Conservation (phyloP, 2,888 invertebrate genomes). For the Ochropacha duplaris region DNA sequence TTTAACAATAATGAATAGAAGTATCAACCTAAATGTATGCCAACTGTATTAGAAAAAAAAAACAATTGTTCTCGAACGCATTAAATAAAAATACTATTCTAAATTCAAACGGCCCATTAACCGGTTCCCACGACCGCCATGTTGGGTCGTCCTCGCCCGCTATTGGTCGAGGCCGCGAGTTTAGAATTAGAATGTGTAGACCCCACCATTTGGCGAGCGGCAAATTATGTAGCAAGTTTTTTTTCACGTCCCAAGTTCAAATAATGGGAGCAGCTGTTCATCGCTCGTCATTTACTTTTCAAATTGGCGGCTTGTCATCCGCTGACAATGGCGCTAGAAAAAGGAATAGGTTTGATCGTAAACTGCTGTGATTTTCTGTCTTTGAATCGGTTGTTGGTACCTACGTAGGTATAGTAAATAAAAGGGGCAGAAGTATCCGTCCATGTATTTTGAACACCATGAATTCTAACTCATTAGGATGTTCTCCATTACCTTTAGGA, state of each 20-base stretch:
- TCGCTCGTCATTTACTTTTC: constrained; percentile 21
- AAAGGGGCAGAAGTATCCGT: too few relatives aligned
- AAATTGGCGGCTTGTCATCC: constrained; percentile 28
- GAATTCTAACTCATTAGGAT: neutral
- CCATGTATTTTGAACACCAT: neutral
- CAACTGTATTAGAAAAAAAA: constrained; percentile 46
- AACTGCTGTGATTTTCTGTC: constrained; percentile 22
- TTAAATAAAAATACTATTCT: constrained; percentile 81
- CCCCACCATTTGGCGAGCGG: constrained; percentile 82
- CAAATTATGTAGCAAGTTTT: constrained; percentile 73
- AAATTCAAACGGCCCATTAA: constrained; percentile 82
- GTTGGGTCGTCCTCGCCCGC: constrained; percentile 79
- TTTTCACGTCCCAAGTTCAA: constrained; percentile 72
- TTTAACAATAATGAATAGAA: neutral
- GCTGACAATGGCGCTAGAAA: constrained; percentile 31
- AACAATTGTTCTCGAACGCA: constrained; percentile 70
- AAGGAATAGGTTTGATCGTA: constrained; percentile 8
- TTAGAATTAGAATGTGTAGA: constrained; percentile 82
- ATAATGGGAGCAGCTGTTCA: constrained; percentile 69
- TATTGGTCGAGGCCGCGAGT: constrained; percentile 78
- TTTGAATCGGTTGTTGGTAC: constrained; percentile 12
- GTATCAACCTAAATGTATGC: constrained; percentile 14
- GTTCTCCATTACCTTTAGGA: too few relatives aligned
- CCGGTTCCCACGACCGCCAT: constrained; percentile 82
- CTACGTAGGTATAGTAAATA: neutral